Conservation (phyloP, 2,113 vertebrate species). For the Gavialis gangeticus region DNA sequence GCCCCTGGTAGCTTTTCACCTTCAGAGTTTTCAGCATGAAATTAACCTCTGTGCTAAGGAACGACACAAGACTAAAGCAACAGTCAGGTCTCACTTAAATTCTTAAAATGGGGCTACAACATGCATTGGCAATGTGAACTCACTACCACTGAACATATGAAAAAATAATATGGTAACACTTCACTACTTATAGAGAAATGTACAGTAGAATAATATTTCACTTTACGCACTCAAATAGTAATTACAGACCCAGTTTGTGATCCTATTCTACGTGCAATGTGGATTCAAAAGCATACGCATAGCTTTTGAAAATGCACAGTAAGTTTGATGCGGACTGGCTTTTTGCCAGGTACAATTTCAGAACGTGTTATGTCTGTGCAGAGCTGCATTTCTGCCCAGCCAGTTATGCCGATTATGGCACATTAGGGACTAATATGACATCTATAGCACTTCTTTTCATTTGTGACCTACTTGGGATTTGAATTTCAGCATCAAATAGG, state of each 20-base stretch:
- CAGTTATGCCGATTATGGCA: neutral
- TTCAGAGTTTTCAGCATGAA: neutral
- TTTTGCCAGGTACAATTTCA: neutral
- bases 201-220: neutral
- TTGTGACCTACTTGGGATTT: conserved; percentile 58
- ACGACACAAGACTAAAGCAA: neutral
- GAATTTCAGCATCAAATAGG: conserved; percentile 28
- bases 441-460: conserved; percentile 10
- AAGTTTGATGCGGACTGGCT: neutral
- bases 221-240: too few species aligned
- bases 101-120: neutral
- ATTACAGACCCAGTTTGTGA: too few species aligned
- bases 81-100: neutral
- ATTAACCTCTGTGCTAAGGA: neutral
- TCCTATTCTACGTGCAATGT: too few species aligned
- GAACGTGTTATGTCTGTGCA: neutral
- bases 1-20: neutral
- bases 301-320: neutral
- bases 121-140: rapidly evolving
- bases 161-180: neutral
- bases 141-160: neutral
- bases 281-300: neutral
- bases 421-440: neutral
- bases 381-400: neutral
- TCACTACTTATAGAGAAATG: conserved; percentile 2